These are phyloP conservation scores for Bembecia ichneumoniformis DNA, from an alignment of 2,888 invertebrate genomes.

Conservation along the genomic window DNA sequence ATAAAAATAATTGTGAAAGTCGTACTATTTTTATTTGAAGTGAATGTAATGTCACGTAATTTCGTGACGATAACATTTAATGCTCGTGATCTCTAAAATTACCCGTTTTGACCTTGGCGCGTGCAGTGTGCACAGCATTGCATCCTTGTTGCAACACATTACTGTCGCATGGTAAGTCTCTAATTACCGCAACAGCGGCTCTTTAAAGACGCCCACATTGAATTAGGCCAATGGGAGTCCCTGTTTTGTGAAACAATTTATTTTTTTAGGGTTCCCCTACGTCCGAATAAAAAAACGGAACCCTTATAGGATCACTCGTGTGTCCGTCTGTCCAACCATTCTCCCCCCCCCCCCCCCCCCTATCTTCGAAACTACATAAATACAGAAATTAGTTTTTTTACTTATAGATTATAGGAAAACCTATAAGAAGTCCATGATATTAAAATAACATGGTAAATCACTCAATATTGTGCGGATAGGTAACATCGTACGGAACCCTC, in stretches of 20 bases:
- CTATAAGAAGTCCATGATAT: no score
- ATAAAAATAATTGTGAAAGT: conserved; percentile 12
- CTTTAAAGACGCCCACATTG: conserved; percentile 38
- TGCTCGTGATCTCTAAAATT: conserved; percentile 24
- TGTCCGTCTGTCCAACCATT: no score
- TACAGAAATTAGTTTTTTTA: no score
- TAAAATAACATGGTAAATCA: no score
- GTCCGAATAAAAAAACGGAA: no score
- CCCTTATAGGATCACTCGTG: no score
- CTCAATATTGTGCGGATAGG: no score
- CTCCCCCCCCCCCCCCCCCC: no score
- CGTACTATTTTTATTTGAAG: conserved; percentile 9
- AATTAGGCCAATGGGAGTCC: conserved; percentile 27
- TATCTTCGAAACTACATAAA: no score
- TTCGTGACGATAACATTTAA: conserved; percentile 23
- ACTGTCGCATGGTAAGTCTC: conserved; percentile 28
- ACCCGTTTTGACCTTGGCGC: conserved; percentile 32
- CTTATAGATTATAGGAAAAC: no score
- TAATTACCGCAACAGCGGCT: conserved; percentile 31
- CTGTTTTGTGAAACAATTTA: conserved; percentile 9
- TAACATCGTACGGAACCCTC: no score
- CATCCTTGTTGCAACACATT: conserved; percentile 25
- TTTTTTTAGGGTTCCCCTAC: no score
- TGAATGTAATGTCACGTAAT: conserved; percentile 18
- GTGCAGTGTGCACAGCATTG: conserved; percentile 28